phyloP scores from a whole-genome alignment of 2,888 invertebrate genomes.

The Catocala nupta region DNA sequence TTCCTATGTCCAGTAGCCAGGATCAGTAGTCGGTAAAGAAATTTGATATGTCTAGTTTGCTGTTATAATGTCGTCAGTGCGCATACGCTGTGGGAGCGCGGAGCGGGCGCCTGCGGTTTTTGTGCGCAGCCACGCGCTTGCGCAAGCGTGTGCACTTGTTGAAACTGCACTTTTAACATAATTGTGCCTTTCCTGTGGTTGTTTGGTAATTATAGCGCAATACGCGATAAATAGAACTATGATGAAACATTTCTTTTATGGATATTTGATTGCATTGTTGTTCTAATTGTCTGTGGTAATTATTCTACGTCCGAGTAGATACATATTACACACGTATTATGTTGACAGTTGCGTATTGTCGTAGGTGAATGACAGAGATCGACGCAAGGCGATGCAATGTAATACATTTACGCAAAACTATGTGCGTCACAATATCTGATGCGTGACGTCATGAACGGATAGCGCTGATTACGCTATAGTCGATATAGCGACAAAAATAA shows the following conservation, averaged over 20 bases:
- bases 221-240: slow-evolving; percentile 20
- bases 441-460: too few species aligned
- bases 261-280: slow-evolving; percentile 12
- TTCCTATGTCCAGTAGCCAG: too few species aligned
- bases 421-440: too few species aligned
- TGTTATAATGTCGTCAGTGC: neutral
- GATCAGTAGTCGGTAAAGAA: too few species aligned
- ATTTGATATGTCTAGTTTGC: too few species aligned
- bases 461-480: too few species aligned
- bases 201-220: slow-evolving; percentile 28
- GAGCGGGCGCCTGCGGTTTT: slow-evolving; percentile 42
- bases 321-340: too few species aligned
- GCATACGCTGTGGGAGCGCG: slow-evolving; percentile 31
- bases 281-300: neutral
- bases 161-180: slow-evolving; percentile 41
- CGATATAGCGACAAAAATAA: too few species aligned
- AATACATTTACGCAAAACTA: too few species aligned
- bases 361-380: too few species aligned
- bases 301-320: neutral
- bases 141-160: slow-evolving; percentile 29
- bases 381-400: too few species aligned
- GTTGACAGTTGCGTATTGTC: too few species aligned
- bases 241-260: slow-evolving; percentile 24
- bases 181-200: slow-evolving; percentile 45
- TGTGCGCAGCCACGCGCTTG: slow-evolving; percentile 31